A percentile compares a stretch with the other conserved stretches of the same genome.
Conservation (phyloP, 2,888 invertebrate species). For the Tubulanus polymorphus region DNA sequence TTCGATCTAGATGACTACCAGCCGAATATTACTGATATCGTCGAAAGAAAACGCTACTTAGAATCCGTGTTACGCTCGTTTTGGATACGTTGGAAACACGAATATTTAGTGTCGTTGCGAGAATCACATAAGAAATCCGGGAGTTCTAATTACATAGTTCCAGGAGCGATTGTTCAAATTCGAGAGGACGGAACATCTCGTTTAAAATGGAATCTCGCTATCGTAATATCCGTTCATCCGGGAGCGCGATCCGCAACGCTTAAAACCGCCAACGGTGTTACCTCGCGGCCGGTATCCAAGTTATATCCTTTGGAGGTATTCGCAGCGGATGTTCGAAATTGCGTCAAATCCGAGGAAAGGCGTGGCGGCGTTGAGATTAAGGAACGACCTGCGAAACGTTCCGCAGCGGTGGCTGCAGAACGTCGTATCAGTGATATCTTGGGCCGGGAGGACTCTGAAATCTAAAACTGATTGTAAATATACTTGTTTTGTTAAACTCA, state of each 20-base stretch:
- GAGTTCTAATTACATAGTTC: not conserved
- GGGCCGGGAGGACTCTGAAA: no score
- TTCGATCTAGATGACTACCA: no score
- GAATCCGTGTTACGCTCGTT: slow-evolving; percentile 13
- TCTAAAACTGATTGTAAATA: no score
- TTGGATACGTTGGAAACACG: slow-evolving; percentile 13
- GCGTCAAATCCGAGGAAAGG: no score
- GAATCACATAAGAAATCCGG: not conserved
- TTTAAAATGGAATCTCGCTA: not conserved
- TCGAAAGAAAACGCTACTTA: no score
- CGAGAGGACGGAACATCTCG: not conserved
- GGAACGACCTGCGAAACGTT: no score
- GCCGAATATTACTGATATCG: no score
- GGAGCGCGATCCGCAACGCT: slow-evolving; percentile 11
- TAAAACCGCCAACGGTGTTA: slow-evolving; percentile 8
- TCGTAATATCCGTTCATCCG: not conserved
- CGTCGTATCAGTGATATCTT: no score
- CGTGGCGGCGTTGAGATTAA: no score
- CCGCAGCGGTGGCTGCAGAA: no score
- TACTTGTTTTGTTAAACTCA: no score
- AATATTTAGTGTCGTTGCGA: slow-evolving; percentile 3
- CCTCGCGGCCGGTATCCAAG: slow-evolving; percentile 11
- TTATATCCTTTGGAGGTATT: slow-evolving; percentile 11
- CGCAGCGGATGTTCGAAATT: no score
- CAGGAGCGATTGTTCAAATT: not conserved